phyloP scores from a whole-genome alignment of 2,797 vertebrate species.

The Iguana delicatissima region DNA sequence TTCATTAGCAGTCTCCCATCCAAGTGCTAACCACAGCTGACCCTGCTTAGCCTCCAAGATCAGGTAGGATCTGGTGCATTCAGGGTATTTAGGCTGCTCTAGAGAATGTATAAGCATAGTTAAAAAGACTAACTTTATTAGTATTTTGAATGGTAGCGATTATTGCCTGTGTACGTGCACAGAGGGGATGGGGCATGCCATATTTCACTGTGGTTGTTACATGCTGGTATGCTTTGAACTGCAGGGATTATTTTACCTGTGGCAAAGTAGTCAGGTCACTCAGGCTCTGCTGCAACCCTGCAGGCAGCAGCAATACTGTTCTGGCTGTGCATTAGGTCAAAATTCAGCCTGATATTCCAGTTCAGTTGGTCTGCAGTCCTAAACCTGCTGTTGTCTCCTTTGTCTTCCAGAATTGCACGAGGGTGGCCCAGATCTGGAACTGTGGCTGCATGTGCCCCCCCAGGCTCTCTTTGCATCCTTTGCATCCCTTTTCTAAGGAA shows the following conservation, averaged over 20 bases:
- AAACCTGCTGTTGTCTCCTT: not conserved
- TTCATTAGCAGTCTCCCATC: no score
- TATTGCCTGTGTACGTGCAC: constrained; percentile 17
- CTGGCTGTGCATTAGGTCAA: not conserved
- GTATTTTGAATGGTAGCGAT: constrained; percentile 56
- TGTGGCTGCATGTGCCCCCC: no score
- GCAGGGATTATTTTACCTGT: not conserved
- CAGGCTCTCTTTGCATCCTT: no score
- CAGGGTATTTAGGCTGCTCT: no score
- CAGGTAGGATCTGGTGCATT: no score
- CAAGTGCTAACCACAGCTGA: no score
- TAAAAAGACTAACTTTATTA: constrained; percentile 65
- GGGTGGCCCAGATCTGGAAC: no score
- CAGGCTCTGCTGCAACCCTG: not conserved
- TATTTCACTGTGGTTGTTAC: not conserved
- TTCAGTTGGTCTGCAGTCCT: not conserved
- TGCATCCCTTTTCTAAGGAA: no score
- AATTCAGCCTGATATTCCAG: not conserved
- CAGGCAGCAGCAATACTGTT: not conserved
- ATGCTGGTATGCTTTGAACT: not conserved
- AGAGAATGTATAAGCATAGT: constrained; percentile 41
- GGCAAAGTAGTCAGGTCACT: not conserved
- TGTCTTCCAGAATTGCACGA: not conserved
- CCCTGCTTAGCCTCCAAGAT: no score
- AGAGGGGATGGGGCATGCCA: no score